Percentiles rank a stretch among this genome's conserved stretches.
These are phyloP conservation scores for Eupithecia insigniata DNA, from an alignment of 2,888 invertebrate genomes.

Conservation along the genomic window DNA sequence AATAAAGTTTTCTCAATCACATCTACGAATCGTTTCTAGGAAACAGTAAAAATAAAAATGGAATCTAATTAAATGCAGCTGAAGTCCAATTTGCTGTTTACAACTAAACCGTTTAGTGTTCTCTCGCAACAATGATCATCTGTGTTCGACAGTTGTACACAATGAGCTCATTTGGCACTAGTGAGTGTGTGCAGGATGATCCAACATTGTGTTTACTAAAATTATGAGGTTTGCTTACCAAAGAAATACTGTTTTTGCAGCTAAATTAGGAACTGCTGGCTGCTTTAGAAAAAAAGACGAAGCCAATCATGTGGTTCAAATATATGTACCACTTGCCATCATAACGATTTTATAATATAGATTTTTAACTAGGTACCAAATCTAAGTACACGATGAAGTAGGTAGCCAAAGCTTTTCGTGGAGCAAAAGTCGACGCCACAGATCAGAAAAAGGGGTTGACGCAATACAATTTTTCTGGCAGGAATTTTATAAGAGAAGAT, in stretches of 20 bases:
- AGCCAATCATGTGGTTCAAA: no score
- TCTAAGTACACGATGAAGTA: neutral
- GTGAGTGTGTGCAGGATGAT: neutral
- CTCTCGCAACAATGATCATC: neutral
- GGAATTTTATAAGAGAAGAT: neutral
- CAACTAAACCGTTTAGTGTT: conserved; percentile 1
- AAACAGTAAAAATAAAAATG: neutral
- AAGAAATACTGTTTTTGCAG: neutral
- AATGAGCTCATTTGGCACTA: neutral
- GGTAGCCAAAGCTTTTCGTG: neutral
- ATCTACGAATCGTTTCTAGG: neutral
- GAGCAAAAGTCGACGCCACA: neutral
- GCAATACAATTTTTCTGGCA: neutral
- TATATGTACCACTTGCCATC: no score
- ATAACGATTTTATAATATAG: no score
- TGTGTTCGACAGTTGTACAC: conserved; percentile 2
- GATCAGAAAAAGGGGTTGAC: no score
- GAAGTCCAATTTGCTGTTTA: neutral
- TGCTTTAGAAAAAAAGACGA: no score
- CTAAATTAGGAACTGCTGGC: neutral
- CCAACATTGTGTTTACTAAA: neutral
- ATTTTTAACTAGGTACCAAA: neutral
- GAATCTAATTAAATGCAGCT: conserved; percentile 1
- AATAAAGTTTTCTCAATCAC: neutral
- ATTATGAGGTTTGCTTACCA: neutral